Evolutionary conservation across 2,113 vertebrate species (phyloP), one percentile per base, ranked within the genome.

Genomic region (Eidolon helvum): DNA sequence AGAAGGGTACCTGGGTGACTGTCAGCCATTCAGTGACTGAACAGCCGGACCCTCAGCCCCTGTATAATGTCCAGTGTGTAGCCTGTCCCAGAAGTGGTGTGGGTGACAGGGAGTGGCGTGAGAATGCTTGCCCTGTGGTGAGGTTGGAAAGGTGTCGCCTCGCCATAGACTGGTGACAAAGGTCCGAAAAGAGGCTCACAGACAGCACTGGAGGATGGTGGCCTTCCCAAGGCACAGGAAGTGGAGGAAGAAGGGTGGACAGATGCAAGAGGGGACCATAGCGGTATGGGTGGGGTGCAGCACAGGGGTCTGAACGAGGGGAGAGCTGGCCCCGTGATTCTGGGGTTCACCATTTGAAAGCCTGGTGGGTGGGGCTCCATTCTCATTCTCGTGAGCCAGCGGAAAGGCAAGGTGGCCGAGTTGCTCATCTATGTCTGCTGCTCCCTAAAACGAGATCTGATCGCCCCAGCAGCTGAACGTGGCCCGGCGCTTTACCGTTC

Each of bases 31-130:
- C 24, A 7, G n/a, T 40, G 69, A 12, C 18, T 63, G 33, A 33
- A 6, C 45, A 22, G 43, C 50, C 1, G n/a, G 77, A 18, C 21
- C 7, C 35, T 90, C 43, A 22, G 53, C 57, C 40, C 45, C 57
- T n/a, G 26, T 72, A 15, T 21, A 2, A 10, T 5, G 43, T 9
- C 1, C 4, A 10, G 38, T 18, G 21, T 21, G 3, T 53, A 7
- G 28, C 2, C 2, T 9, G 15, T 19, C 33, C 38, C 65, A n/a
- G 16, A 28, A 59, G 19, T 21, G 24, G 22, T 65, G 22, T 63
- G 33, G 74, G 14, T 48, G 24, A 50, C n/a, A 45, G 10, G 26
- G 30, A 28, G 24, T 68, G 87, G 14, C 1, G 5, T 6, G 71
- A 71, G n/a, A 8, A 4, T 16, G 18, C 24, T 22, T 77, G 38